Base-by-base conservation (phyloP, 2,888 invertebrate genomes). In the Ephialtes manifestator region DNA sequence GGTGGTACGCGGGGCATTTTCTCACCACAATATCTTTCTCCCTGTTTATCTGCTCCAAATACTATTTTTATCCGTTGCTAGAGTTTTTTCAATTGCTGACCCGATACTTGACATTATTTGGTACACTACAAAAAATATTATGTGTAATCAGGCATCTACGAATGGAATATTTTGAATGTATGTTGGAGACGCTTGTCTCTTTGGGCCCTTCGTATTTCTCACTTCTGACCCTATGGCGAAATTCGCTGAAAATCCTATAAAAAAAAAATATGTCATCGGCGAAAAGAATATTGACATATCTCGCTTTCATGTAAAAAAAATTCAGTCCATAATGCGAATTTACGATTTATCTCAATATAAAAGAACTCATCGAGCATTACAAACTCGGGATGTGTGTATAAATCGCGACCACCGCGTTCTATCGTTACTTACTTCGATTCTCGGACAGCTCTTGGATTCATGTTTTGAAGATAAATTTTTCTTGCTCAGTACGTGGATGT, bases 191-290 rank as follows among this genome's bases (percentile, higher is more conserved):
- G 63, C 0, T 48, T 60, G 43, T 67, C 11, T 20, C 35, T 51
- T 13, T 46, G 20, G 39, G 35, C 63, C n/a, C 70, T 70, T 72
- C 63, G 51, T 11, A 72, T 60, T 72, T 70, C 31, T 60, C 76
- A 67, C 72, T 65, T 77, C 28, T 67, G 65, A 53, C 35, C 76
- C 43, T 13, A 43, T 48, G 58, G 55, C 35, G 67, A 39, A n/a
- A 24, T 13, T 76, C n/a, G n/a, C n/a, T n/a, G n/a, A n/a, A n/a
- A n/a, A n/a, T n/a, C n/a, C n/a, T n/a, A n/a, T n/a, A n/a, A n/a
- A n/a, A n/a, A n/a, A n/a, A n/a, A n/a, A n/a, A n/a, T n/a, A n/a
- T n/a, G n/a, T n/a, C n/a, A n/a, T n/a, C n/a, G n/a, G n/a, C n/a
- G n/a, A n/a, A n/a, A n/a, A n/a, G n/a, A n/a, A n/a, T n/a, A n/a